Evolutionary conservation across 2,113 vertebrate species (phyloP).

Genomic region (Chaetodon auriga): DNA sequence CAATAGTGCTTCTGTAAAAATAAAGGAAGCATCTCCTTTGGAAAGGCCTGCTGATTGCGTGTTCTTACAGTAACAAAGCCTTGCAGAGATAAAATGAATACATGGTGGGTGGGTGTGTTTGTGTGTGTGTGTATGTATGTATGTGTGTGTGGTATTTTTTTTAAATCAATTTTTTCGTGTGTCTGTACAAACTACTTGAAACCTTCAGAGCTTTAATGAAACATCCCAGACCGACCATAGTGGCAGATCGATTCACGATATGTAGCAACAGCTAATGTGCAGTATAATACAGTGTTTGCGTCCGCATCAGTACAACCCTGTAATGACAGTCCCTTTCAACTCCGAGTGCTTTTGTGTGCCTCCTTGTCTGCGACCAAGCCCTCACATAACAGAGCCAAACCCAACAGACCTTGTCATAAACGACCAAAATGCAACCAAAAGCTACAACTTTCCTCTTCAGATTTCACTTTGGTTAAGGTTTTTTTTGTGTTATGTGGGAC

Average conservation of each 20-base stretch:
- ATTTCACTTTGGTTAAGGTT: conserved; percentile 49
- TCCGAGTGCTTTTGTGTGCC: conserved; percentile 53
- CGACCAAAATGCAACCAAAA: conserved; percentile 86
- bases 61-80: conserved; percentile 76
- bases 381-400: conserved; percentile 73
- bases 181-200: conserved; percentile 84
- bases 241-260: conserved; percentile 62
- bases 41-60: conserved; percentile 64
- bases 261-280: conserved; percentile 65
- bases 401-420: conserved; percentile 61
- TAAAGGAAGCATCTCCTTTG: conserved; percentile 64
- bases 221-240: conserved; percentile 71
- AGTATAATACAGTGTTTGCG: conserved; percentile 44
- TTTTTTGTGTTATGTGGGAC: conserved; percentile 17
- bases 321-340: conserved; percentile 69
- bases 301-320: conserved; percentile 40
- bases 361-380: conserved; percentile 76
- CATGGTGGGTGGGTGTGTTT: conserved; percentile 56
- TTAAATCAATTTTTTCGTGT: conserved; percentile 38
- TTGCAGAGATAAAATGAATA: conserved; percentile 75
- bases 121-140: conserved; percentile 49
- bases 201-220: conserved; percentile 86
- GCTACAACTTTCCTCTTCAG: conserved; percentile 57
- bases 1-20: conserved; percentile 72
- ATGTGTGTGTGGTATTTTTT: no score